A percentile compares a stretch with the other conserved stretches of the same genome.
phyloP scores from a whole-genome alignment of 2,797 vertebrate genomes.

The Galagoides demidoff region DNA sequence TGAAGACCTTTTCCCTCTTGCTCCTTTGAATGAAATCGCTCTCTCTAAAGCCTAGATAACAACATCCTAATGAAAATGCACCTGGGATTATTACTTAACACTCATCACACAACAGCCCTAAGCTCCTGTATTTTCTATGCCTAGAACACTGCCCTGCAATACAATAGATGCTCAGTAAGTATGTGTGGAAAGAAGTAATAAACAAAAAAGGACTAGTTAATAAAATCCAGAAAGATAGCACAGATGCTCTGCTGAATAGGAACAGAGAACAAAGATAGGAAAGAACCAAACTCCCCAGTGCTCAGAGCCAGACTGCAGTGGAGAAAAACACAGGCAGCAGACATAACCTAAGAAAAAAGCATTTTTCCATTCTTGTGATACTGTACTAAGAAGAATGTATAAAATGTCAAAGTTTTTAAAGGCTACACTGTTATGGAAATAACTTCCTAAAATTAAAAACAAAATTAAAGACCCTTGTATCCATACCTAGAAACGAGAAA shows the following conservation, averaged over 20 bases:
- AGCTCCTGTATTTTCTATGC: neutral
- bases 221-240: neutral
- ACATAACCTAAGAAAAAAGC: neutral
- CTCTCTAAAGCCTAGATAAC: neutral
- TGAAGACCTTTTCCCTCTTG: neutral
- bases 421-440: no score
- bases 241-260: neutral
- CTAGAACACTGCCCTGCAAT: neutral
- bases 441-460: neutral
- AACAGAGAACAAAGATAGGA: neutral
- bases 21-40: neutral
- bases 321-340: neutral
- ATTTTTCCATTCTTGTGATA: neutral
- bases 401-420: no score
- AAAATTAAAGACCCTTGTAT: neutral
- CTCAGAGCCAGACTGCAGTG: neutral
- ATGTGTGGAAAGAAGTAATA: neutral
- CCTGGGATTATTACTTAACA: neutral
- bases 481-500: neutral
- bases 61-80: neutral
- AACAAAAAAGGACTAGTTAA: neutral
- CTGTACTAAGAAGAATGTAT: no score
- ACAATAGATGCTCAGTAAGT: neutral
- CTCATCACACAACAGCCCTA: neutral
- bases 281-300: neutral